Evolutionary conservation across 2,113 vertebrate genomes (phyloP).

Genomic region (Lamprotornis superbus): DNA sequence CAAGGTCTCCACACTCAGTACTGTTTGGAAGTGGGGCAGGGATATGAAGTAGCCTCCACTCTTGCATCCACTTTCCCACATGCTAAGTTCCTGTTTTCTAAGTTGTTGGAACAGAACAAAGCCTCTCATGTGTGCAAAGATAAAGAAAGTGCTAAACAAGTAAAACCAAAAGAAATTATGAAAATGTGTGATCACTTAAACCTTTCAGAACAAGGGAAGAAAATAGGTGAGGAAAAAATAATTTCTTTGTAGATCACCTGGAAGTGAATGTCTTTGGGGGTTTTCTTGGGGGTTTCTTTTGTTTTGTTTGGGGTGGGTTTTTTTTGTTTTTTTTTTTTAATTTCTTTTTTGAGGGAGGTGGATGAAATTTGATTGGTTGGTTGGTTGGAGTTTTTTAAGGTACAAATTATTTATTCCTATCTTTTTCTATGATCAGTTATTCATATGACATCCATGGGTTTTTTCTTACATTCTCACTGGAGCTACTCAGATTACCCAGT

Average conservation of each 20-base stretch:
- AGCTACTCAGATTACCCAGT: not conserved
- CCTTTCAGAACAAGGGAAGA: not conserved
- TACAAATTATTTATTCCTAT: not conserved
- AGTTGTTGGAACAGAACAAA: not conserved
- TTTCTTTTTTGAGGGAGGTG: no score
- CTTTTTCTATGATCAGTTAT: not conserved
- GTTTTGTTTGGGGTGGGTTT: no score
- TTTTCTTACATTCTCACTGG: not conserved
- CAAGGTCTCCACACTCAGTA: not conserved
- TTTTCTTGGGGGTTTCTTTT: not conserved
- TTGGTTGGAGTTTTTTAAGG: not conserved
- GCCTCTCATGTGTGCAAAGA: not conserved
- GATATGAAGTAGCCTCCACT: rapidly evolving
- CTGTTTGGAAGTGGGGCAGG: not conserved
- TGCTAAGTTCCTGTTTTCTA: not conserved
- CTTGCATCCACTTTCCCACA: not conserved
- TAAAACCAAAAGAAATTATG: not conserved
- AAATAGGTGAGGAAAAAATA: not conserved
- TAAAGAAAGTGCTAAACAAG: not conserved
- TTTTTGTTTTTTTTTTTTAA: no score
- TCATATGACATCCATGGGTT: not conserved
- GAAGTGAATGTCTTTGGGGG: not conserved
- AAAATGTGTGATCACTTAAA: not conserved
- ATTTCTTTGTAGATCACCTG: not conserved
- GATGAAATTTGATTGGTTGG: not conserved